A percentile compares a stretch with the other conserved stretches of the same genome.
These are phyloP conservation scores for Vanessa tameamea DNA, from an alignment of 1,140 invertebrate species.

Conservation along the genomic window DNA sequence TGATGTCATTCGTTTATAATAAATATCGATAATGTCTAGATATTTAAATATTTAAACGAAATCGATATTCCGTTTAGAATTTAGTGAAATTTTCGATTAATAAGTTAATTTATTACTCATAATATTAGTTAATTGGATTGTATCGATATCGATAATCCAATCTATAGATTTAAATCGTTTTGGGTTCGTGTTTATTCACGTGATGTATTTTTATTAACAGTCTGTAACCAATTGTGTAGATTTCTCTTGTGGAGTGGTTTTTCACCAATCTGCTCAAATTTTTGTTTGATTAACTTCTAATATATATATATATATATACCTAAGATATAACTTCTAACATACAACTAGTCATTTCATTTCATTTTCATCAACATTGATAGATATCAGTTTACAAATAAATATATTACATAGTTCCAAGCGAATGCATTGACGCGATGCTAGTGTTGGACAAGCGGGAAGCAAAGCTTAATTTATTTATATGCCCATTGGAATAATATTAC, in stretches of 20 bases:
- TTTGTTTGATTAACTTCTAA: too few species aligned
- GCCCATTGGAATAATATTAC: not conserved
- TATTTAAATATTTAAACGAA: slow-evolving; percentile 5
- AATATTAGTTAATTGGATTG: slow-evolving; percentile 6
- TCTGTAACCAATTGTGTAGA: too few species aligned
- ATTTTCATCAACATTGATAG: too few species aligned
- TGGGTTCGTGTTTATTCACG: too few species aligned
- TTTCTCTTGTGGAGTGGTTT: too few species aligned
- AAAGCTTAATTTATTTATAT: slow-evolving; percentile 13
- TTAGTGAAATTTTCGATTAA: slow-evolving; percentile 1
- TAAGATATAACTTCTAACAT: too few species aligned
- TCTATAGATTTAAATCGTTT: not conserved
- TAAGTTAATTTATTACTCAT: slow-evolving; percentile 3
- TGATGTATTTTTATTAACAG: too few species aligned
- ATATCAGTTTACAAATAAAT: not conserved
- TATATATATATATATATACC: too few species aligned
- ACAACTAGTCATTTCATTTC: too few species aligned
- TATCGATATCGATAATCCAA: not conserved
- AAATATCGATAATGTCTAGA: not conserved
- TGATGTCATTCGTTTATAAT: not conserved
- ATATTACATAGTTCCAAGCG: not conserved
- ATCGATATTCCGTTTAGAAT: slow-evolving; percentile 3
- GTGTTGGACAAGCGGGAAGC: not conserved
- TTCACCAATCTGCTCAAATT: too few species aligned
- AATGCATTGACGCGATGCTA: not conserved